Conservation (phyloP, 2,797 vertebrate genomes). For the Neostethus bicornis region DNA sequence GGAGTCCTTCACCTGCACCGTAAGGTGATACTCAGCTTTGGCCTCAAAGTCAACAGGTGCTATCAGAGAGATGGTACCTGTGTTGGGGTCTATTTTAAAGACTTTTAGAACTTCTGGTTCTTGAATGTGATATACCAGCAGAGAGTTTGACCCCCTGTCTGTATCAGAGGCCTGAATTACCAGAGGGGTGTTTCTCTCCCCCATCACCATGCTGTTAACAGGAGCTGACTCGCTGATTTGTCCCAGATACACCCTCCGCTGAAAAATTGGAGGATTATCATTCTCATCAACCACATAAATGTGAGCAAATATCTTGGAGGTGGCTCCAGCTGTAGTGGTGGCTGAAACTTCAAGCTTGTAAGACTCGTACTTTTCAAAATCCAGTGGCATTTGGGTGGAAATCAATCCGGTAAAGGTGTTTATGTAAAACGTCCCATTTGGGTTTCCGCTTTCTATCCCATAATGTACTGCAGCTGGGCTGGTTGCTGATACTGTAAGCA, state of each 20-base stretch:
- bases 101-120: constrained; percentile 84
- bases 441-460: constrained; percentile 87
- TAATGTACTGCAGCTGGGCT: constrained; percentile 88
- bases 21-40: constrained; percentile 84
- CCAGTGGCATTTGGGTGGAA: constrained; percentile 81
- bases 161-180: constrained; percentile 88
- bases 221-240: constrained; percentile 88
- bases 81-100: constrained; percentile 89
- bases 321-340: constrained; percentile 83
- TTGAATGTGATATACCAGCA: constrained; percentile 89
- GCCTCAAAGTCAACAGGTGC: constrained; percentile 87
- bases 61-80: constrained; percentile 85
- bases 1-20: constrained; percentile 87
- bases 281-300: constrained; percentile 94
- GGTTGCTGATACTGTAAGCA: constrained; percentile 83
- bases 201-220: constrained; percentile 87
- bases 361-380: constrained; percentile 86
- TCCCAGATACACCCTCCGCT: constrained; percentile 81
- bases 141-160: constrained; percentile 87
- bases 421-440: constrained; percentile 85
- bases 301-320: constrained; percentile 76
- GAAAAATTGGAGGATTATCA: constrained; percentile 88
- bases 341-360: constrained; percentile 88
- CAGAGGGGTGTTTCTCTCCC: constrained; percentile 85
- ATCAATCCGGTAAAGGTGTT: constrained; percentile 89